Evolutionary conservation across 2,113 vertebrate genomes (phyloP), one percentile per base, ranked within the genome.

Genomic region (Callaeas wilsoni): DNA sequence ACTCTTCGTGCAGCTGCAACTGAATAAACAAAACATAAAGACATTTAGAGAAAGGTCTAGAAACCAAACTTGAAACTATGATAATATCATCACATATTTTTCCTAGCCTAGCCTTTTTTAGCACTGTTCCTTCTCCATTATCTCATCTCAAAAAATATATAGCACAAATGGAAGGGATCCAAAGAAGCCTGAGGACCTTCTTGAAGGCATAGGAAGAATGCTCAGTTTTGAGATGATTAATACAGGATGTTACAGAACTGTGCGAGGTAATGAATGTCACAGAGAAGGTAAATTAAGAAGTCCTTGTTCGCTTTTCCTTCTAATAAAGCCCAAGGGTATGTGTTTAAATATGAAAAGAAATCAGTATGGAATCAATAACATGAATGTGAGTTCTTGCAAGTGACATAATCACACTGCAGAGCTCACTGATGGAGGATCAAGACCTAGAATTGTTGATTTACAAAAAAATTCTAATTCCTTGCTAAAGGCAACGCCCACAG

Each of bases 311-410:
- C 9, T 76, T 30, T 67, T 62, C 50, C 46, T 68, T 49, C 8
- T 44, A 46, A 70, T n/a, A 78, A 44, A 67, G 12, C 21, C 18
- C 42, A 82, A 69, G 5, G 2, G 1, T 49, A 33, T 8, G 12
- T 75, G 37, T 20, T 53, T 63, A n/a, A 90, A 55, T 29, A 44
- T 42, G 20, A n/a, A 73, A 73, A 67, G 0, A 32, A 69, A 57
- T 42, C 18, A 39, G 4, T 63, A 42, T 37, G 21, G 77, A 77
- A 63, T 10, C 8, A 41, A 22, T 10, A 39, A 16, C 39, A 29
- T 3, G 6, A 77, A 35, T 0, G 0, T 7, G 13, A 33, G 3
- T 23, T 56, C 33, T 79, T 67, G 9, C 6, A 49, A 26, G 32
- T 64, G 25, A 46, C 13, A 39, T 27, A n/a, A 62, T 76, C 52